Base-by-base conservation (phyloP, 2,797 vertebrate species). In the Pelobates cultripes region DNA sequence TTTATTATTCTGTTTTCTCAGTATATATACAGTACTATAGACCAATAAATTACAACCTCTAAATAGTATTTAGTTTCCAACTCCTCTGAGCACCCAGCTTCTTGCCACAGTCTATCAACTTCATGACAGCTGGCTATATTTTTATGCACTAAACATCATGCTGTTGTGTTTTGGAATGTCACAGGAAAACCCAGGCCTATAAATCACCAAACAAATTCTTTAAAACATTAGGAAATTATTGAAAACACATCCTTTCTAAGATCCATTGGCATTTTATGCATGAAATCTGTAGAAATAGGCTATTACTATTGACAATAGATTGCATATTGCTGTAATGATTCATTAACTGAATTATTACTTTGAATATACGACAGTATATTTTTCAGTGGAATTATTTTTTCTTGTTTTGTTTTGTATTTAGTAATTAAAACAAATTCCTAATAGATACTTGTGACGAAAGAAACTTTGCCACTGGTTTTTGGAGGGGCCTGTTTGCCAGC, bases 1-100 rank as follows among this genome's bases (percentile, higher is more conserved):
- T 72, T 75, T 60, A 79, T 72, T 64, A 78, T 75, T 79, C 76
- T 70, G 77, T 5, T 28, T 81, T 83, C 78, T 61, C 70, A 47
- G 71, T 63, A 47, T 61, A 78, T 51, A 51, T 51, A 51, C 47
- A 2, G 47, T 51, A 51, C 10, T 51, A 51, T 60, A 83, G 72
- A 83, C 67, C 77, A 83, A 83, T 83, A 83, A 83, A 83, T 83
- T 79, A 83, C 68, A 83, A 78, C 71, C 66, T 78, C 81, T 83
- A 78, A 83, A 51, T 83, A 83, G 71, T 79, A 79, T 79, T 83
- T 83, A 83, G 71, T 75, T 73, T 79, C 55, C 60, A 79, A 53
- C 76, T 83, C 81, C 81, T 83, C 67, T 51, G 77, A 83, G 81
- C 81, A 79, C 81, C 81, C 77, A 69, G 66, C 74, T 63, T 64